Percentiles rank a stretch among this genome's conserved stretches.
Conservation (phyloP, 2,113 vertebrate genomes). For the Malurus melanocephalus region DNA sequence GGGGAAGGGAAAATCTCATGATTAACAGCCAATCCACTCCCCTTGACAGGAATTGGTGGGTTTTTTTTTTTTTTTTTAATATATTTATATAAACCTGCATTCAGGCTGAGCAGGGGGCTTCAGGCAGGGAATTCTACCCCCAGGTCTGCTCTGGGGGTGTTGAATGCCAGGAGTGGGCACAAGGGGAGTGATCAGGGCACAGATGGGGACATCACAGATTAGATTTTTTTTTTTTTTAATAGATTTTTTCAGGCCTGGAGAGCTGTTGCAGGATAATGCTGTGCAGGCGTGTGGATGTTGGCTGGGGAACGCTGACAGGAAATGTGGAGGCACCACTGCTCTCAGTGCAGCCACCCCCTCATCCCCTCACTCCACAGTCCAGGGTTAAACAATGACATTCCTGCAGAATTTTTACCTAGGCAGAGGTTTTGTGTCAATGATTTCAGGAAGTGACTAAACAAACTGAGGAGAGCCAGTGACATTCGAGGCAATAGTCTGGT, state of each 20-base stretch:
- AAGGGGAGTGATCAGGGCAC: background rate
- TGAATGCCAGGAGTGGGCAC: background rate
- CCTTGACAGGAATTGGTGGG: background rate
- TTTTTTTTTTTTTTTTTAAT: background rate
- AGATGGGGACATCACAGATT: background rate
- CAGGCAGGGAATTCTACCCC: background rate
- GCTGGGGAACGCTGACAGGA: background rate
- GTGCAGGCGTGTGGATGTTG: background rate
- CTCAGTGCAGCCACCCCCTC: background rate
- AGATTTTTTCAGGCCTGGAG: background rate
- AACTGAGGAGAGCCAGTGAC: background rate
- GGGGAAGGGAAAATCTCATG: background rate
- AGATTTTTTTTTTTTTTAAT: background rate
- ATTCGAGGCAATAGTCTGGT: background rate
- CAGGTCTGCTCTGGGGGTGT: accelerated
- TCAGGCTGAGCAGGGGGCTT: background rate
- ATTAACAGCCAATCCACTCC: accelerated
- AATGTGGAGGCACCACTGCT: background rate
- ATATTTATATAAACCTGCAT: background rate
- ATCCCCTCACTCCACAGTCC: background rate
- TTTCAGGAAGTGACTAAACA: background rate
- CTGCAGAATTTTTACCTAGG: background rate
- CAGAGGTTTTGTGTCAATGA: background rate
- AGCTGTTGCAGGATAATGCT: background rate
- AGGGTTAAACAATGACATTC: background rate